Conservation (phyloP, 2,888 invertebrate genomes). For the Ectemnius continuus region DNA sequence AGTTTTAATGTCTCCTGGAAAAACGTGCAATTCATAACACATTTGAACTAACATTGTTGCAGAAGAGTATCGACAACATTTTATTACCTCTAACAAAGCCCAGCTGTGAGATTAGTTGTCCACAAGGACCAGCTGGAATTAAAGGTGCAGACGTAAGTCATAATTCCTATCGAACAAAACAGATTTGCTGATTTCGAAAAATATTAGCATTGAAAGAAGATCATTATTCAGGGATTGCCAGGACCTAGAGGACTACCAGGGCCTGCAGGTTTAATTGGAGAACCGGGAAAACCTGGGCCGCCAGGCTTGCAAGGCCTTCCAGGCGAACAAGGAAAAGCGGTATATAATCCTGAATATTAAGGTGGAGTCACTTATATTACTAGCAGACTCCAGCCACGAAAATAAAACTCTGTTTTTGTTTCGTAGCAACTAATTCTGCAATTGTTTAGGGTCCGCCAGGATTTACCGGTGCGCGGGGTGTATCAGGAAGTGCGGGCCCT, state of each 20-base stretch:
- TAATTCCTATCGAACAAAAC: not conserved
- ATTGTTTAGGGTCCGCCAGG: constrained; percentile 76
- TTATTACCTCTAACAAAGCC: constrained; percentile 49
- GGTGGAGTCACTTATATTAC: too few species aligned
- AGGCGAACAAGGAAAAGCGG: constrained; percentile 70
- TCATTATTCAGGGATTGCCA: constrained; percentile 68
- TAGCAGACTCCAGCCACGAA: too few species aligned
- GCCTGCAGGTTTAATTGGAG: constrained; percentile 76
- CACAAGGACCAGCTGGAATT: constrained; percentile 82
- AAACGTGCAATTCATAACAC: constrained; percentile 27
- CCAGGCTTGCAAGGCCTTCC: constrained; percentile 45
- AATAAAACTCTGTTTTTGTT: constrained; percentile 9
- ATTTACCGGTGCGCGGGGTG: constrained; percentile 76
- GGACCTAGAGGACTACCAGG: constrained; percentile 77
- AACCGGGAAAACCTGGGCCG: constrained; percentile 70
- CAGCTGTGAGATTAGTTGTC: constrained; percentile 80
- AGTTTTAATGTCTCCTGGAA: constrained; percentile 20
- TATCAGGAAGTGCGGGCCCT: constrained; percentile 77
- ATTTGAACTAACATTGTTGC: constrained; percentile 41
- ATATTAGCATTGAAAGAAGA: not conserved
- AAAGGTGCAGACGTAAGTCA: constrained; percentile 54
- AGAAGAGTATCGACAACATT: constrained; percentile 55
- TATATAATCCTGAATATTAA: constrained; percentile 44
- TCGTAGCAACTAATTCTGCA: constrained; percentile 4
- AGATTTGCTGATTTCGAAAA: not conserved